Percentiles rank a stretch among this genome's conserved stretches.
These are phyloP conservation scores for Eolophus roseicapilla DNA, from an alignment of 2,113 vertebrate species.

Conservation along the genomic window DNA sequence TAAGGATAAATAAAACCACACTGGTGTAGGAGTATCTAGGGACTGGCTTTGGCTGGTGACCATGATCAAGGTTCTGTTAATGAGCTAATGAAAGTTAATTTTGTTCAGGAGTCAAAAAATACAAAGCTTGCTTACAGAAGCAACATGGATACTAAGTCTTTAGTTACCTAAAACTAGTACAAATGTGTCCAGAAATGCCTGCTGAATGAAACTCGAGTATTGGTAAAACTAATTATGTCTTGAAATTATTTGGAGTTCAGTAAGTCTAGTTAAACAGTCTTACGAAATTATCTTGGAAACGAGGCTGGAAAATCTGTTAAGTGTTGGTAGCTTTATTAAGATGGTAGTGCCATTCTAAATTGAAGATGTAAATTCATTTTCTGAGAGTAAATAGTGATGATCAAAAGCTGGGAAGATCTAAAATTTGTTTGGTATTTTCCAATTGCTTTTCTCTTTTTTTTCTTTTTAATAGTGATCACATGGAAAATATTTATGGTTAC, in stretches of 20 bases:
- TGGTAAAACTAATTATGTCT: not conserved
- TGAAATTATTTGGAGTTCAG: not conserved
- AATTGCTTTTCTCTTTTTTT: not conserved
- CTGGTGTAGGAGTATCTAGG: not conserved
- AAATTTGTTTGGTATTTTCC: not conserved
- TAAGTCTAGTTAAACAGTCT: not conserved
- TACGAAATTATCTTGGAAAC: not conserved
- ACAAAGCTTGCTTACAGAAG: not conserved
- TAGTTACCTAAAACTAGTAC: not conserved
- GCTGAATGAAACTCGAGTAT: not conserved
- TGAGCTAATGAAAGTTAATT: not conserved
- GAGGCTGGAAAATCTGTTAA: not conserved
- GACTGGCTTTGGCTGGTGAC: not conserved
- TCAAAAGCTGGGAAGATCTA: not conserved
- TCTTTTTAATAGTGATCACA: conserved; percentile 85
- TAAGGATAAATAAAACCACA: not conserved
- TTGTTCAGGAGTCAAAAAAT: not conserved
- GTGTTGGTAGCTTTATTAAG: not conserved
- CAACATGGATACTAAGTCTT: not conserved
- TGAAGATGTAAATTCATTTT: not conserved
- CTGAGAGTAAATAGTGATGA: not conserved
- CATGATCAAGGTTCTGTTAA: not conserved
- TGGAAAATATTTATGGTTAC: conserved; percentile 96
- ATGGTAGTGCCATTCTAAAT: not conserved
- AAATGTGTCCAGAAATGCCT: not conserved